phyloP scores from a whole-genome alignment of 35 echinoderm and acorn worm species.

The Heliocidaris erythrogramma region DNA sequence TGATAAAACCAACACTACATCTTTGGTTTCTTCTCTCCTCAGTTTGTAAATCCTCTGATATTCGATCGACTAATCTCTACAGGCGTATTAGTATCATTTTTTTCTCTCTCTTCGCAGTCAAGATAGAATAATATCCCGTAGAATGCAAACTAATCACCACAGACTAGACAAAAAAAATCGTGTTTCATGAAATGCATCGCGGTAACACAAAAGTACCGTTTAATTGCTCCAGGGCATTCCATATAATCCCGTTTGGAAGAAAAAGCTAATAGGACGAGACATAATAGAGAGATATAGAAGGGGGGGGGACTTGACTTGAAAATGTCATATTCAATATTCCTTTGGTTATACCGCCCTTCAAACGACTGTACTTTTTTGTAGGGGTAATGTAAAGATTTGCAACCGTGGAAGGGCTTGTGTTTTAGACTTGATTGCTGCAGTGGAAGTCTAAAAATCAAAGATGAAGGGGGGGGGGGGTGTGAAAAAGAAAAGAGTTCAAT shows the following conservation, averaged over 20 bases:
- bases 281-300: background rate
- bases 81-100: background rate
- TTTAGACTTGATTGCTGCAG: background rate
- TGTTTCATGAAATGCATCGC: constrained; percentile 10
- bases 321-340: background rate
- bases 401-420: background rate
- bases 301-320: background rate
- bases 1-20: background rate
- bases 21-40: background rate
- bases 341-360: background rate
- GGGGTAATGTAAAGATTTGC: background rate
- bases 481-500: background rate
- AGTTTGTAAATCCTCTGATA: background rate
- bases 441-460: background rate
- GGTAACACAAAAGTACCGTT: constrained; percentile 2
- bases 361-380: background rate
- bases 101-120: background rate
- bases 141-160: background rate
- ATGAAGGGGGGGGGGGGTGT: background rate
- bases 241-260: background rate
- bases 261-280: background rate
- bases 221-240: background rate
- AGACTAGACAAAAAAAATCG: background rate
- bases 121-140: background rate
- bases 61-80: background rate